Percentiles rank a stretch among this genome's conserved stretches.
phyloP scores from a whole-genome alignment of 2,113 vertebrate species.

The Engystomops pustulosus region DNA sequence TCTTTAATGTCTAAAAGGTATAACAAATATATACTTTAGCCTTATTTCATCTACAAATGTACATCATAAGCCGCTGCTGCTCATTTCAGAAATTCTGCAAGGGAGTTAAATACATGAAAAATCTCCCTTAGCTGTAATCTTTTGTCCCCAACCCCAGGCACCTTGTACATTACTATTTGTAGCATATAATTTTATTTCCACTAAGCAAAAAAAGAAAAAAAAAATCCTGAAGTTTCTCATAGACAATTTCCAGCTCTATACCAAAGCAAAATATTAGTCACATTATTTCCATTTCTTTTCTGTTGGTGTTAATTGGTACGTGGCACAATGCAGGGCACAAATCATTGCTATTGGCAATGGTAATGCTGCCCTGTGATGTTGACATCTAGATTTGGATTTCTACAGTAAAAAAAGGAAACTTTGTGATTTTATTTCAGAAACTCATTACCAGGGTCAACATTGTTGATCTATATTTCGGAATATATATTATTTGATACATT shows the following conservation, averaged over 20 bases:
- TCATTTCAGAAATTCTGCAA: conserved; percentile 12
- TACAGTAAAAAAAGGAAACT: neutral
- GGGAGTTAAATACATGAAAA: neutral
- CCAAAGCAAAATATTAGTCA: conserved; percentile 17
- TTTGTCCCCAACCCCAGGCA: conserved; percentile 3
- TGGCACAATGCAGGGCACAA: neutral
- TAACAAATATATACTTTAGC: neutral
- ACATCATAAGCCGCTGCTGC: neutral
- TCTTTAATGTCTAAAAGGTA: neutral
- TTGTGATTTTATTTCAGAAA: neutral
- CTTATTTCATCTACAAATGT: neutral
- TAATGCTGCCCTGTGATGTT: conserved; percentile 23
- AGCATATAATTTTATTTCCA: conserved; percentile 43
- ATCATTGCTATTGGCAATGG: conserved; percentile 43
- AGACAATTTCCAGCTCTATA: conserved; percentile 1
- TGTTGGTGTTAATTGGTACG: conserved; percentile 40
- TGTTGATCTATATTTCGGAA: neutral
- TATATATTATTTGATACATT: neutral
- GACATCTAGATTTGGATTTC: conserved; percentile 15
- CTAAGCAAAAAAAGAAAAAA: neutral
- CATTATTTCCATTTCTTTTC: conserved; percentile 51
- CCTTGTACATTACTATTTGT: conserved; percentile 20
- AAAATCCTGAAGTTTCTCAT: neutral
- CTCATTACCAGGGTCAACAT: neutral
- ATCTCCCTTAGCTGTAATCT: neutral